Conservation (phyloP, 1,140 invertebrate genomes). For the Panonychus citri region DNA sequence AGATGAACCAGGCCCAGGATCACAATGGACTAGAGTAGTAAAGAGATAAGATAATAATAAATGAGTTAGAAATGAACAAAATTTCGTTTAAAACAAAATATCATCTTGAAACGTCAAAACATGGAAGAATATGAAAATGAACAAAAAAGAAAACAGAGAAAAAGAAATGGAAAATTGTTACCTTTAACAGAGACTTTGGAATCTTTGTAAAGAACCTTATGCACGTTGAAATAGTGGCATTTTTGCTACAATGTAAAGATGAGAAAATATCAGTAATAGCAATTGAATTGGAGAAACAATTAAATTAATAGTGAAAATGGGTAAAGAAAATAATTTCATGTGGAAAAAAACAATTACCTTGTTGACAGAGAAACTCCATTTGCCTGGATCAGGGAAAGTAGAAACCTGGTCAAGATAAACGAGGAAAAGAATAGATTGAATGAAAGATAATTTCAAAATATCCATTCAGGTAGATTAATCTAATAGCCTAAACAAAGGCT, state of each 20-base stretch:
- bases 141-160: background rate
- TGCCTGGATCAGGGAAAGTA: constrained; percentile 17
- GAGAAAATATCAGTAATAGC: too few species aligned
- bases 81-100: too few species aligned
- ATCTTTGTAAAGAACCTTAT: constrained; percentile 19
- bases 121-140: background rate
- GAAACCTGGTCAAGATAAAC: background rate
- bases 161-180: constrained; percentile 9
- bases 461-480: too few species aligned
- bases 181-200: constrained; percentile 17
- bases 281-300: too few species aligned
- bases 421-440: background rate
- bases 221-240: constrained; percentile 14
- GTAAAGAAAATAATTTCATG: background rate
- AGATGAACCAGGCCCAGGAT: background rate
- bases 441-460: too few species aligned
- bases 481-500: too few species aligned
- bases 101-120: too few species aligned
- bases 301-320: background rate
- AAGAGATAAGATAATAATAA: constrained; percentile 2
- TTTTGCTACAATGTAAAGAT: constrained; percentile 9
- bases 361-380: constrained; percentile 15
- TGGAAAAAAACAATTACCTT: constrained; percentile 12
- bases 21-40: constrained; percentile 2
- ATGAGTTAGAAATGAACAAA: background rate